Conservation (phyloP, 2,797 vertebrate genomes). For the Danio kyathit region DNA sequence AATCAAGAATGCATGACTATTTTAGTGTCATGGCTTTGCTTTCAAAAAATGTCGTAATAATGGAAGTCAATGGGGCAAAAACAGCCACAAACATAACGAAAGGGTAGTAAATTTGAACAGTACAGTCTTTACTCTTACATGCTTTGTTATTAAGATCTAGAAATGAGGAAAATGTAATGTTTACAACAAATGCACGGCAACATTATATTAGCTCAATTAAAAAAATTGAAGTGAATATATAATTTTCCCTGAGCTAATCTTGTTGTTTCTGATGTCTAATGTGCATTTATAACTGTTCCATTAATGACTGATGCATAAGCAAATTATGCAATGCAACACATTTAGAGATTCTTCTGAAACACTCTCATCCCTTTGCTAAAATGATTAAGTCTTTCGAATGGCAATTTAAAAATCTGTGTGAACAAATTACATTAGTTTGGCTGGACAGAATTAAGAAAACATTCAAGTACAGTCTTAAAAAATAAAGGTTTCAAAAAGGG, state of each 20-base stretch:
- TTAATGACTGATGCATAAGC: background rate
- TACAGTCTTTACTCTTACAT: no score
- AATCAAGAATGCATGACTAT: no score
- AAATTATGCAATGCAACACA: slow-evolving; percentile 4
- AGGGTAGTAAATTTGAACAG: no score
- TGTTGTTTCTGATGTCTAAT: slow-evolving; percentile 11
- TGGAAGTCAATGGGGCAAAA: no score
- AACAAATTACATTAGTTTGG: background rate
- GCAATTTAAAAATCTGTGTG: background rate
- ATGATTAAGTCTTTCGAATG: background rate
- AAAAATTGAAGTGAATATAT: no score
- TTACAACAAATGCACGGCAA: background rate
- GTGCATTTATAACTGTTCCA: slow-evolving; percentile 19
- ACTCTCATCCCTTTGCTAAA: background rate
- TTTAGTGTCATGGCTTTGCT: no score
- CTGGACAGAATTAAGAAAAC: background rate
- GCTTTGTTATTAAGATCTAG: background rate
- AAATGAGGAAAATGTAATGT: background rate
- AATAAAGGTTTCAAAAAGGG: no score
- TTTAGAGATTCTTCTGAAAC: background rate
- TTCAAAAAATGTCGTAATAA: no score
- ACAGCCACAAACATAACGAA: no score
- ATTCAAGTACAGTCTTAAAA: no score
- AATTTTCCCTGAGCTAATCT: background rate
- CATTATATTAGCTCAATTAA: background rate